Conservation (phyloP, 2,888 invertebrate genomes). For the Eudemis profundana region DNA sequence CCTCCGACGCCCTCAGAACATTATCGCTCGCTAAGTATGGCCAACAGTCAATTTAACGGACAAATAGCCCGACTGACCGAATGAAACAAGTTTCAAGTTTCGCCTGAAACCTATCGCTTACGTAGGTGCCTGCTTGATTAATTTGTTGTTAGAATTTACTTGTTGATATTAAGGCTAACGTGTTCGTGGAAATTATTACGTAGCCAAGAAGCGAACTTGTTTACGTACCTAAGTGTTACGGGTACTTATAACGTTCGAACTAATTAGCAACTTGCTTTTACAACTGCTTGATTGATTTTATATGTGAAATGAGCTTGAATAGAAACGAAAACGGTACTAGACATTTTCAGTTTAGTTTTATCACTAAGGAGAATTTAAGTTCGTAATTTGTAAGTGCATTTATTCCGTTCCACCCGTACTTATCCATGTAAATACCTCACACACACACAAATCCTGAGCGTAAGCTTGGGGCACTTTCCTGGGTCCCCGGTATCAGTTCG, state of each 20-base stretch:
- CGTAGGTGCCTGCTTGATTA: slow-evolving; percentile 25
- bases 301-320: background rate
- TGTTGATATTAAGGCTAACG: slow-evolving; percentile 2
- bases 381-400: slow-evolving; percentile 42
- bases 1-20: slow-evolving; percentile 67
- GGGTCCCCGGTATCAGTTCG: slow-evolving; percentile 80
- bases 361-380: background rate
- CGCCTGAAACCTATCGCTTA: slow-evolving; percentile 43
- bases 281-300: background rate
- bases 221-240: slow-evolving; percentile 3
- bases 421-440: slow-evolving; percentile 75
- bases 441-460: slow-evolving; percentile 78
- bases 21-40: slow-evolving; percentile 79
- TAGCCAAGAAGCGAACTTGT: background rate
- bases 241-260: background rate
- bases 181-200: slow-evolving; percentile 11
- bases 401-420: slow-evolving; percentile 57
- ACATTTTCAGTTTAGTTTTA: background rate
- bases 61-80: slow-evolving; percentile 69
- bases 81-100: slow-evolving; percentile 66
- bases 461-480: slow-evolving; percentile 80
- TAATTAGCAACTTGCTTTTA: background rate
- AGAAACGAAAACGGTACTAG: background rate
- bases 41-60: slow-evolving; percentile 80
- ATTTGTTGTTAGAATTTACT: slow-evolving; percentile 24